These are phyloP conservation scores for Trachymyrmex septentrionalis DNA, from an alignment of 1,140 invertebrate species.

Conservation along the genomic window DNA sequence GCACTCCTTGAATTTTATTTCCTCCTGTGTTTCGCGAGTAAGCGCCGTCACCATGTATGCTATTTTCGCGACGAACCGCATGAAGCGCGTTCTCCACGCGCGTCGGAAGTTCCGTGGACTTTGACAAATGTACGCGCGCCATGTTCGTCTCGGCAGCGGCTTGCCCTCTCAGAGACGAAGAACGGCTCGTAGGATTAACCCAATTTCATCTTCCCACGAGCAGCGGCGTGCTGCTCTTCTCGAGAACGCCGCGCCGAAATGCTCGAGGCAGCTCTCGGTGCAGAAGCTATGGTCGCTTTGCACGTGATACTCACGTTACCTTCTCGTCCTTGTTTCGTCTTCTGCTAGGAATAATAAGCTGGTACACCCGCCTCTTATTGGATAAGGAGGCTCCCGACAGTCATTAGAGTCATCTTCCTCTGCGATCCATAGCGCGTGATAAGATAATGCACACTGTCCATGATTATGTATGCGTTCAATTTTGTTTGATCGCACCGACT, in stretches of 20 bases:
- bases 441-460: constrained; percentile 38
- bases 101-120: constrained; percentile 49
- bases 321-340: constrained; percentile 69
- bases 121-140: constrained; percentile 66
- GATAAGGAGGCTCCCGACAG: constrained; percentile 41
- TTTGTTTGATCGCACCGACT: constrained; percentile 21
- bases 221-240: constrained; percentile 22
- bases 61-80: constrained; percentile 33
- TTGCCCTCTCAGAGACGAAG: constrained; percentile 35
- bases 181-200: constrained; percentile 68
- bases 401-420: constrained; percentile 35
- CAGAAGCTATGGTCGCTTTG: constrained; percentile 70
- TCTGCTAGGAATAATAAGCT: constrained; percentile 70
- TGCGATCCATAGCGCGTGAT: constrained; percentile 40
- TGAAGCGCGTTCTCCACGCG: constrained; percentile 36
- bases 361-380: constrained; percentile 33
- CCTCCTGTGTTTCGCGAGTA: constrained; percentile 53
- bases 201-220: constrained; percentile 72
- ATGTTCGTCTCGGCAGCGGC: constrained; percentile 24
- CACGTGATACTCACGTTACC: constrained; percentile 74
- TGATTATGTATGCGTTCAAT: constrained; percentile 41
- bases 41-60: constrained; percentile 54
- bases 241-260: constrained; percentile 55
- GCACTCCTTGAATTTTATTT: constrained; percentile 4
- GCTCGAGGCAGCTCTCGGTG: constrained; percentile 55